Evolutionary conservation across 2,888 invertebrate genomes (phyloP).

Genomic region (Itoplectis maculator): DNA sequence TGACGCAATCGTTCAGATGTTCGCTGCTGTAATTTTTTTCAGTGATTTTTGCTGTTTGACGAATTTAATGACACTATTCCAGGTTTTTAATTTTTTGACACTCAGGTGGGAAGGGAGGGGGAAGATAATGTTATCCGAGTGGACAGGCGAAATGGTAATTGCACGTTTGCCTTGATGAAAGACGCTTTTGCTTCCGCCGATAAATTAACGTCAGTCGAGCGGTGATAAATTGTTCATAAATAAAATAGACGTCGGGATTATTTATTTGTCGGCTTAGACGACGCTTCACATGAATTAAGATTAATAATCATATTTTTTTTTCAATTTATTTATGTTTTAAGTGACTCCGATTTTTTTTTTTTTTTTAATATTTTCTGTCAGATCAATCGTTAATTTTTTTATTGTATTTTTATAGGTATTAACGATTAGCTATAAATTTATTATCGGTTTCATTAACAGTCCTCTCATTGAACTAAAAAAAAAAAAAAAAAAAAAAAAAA

Average conservation of each 20-base stretch:
- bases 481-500: no score
- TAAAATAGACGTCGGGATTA: background rate
- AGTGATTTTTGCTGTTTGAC: background rate
- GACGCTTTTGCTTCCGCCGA: slow-evolving; percentile 5
- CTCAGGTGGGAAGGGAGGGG: background rate
- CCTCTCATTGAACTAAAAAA: no score
- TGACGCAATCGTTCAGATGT: slow-evolving; percentile 55
- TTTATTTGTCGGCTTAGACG: background rate
- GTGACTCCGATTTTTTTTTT: no score
- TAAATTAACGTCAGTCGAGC: background rate
- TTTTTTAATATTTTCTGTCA: no score
- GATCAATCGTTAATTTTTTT: no score
- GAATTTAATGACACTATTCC: background rate
- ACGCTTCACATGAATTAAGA: no score
- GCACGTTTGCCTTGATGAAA: slow-evolving; percentile 11
- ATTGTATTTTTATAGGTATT: no score
- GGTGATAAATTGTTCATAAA: background rate
- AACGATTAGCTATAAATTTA: no score
- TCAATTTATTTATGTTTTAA: no score
- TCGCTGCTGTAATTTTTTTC: slow-evolving; percentile 5
- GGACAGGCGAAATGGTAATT: background rate
- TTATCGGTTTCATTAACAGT: no score
- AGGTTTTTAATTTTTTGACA: background rate
- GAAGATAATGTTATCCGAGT: background rate
- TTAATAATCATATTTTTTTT: background rate